Evolutionary conservation across 2,113 vertebrate species (phyloP).

Genomic region (Quiscalus mexicanus): DNA sequence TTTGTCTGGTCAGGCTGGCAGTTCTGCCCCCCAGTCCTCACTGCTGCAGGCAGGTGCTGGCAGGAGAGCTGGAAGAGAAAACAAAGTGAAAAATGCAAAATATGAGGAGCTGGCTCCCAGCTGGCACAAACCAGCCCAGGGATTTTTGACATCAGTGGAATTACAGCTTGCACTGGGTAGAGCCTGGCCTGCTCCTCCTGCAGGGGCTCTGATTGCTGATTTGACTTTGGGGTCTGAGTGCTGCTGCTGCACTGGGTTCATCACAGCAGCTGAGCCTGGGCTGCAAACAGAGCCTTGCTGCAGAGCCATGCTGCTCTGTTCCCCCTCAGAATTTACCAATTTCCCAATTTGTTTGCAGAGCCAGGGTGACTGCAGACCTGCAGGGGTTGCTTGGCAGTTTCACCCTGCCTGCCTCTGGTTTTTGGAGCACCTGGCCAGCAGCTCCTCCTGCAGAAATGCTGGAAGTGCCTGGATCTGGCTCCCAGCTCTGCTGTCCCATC

Average conservation of each 20-base stretch:
- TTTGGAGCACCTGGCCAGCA: not conserved
- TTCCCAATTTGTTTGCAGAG: constrained; percentile 21
- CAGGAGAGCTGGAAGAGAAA: not conserved
- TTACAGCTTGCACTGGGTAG: not conserved
- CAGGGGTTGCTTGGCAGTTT: not conserved
- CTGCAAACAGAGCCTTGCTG: not conserved
- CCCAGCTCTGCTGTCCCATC: constrained; percentile 22
- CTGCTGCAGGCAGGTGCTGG: not conserved
- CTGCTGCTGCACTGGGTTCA: not conserved
- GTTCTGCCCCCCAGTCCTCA: accelerated
- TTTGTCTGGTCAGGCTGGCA: not conserved
- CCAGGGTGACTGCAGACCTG: not conserved
- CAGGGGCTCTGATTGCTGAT: not conserved
- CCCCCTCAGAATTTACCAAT: not conserved
- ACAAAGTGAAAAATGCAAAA: not conserved
- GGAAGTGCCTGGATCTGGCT: not conserved
- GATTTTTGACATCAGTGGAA: not conserved
- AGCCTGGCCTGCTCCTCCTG: not conserved
- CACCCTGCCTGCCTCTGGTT: not conserved
- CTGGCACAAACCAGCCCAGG: not conserved
- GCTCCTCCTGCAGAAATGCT: not conserved
- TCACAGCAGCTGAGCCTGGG: not conserved
- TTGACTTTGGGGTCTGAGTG: not conserved
- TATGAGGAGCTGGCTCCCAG: not conserved
- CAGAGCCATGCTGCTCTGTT: not conserved